Conservation (phyloP, 1,140 invertebrate species). For the Caenorhabditis latens region DNA sequence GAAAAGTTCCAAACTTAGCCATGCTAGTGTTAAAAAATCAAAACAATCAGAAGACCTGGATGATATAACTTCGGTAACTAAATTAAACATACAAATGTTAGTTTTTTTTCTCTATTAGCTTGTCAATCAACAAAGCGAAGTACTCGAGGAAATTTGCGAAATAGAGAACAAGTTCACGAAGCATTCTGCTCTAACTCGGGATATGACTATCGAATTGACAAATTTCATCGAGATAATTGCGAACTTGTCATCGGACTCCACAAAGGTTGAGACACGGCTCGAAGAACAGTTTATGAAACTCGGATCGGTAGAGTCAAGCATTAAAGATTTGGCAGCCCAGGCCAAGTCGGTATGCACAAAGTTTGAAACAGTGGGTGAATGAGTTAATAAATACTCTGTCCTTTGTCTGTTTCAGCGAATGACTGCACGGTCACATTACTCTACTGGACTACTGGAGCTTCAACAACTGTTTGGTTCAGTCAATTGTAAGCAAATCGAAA, state of each 20-base stretch:
- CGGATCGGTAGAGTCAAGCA: not conserved
- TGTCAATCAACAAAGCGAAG: conserved; percentile 29
- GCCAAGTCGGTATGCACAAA: not conserved
- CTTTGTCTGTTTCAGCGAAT: not conserved
- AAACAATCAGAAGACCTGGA: not conserved
- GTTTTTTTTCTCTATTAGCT: not conserved
- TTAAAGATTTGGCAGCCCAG: not conserved
- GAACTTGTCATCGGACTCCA: not conserved
- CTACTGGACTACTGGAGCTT: not conserved
- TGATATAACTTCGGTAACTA: conserved; percentile 2
- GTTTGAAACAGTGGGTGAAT: not conserved
- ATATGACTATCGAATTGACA: not conserved
- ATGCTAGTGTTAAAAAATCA: not conserved
- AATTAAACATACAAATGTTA: not conserved
- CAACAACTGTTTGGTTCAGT: not conserved
- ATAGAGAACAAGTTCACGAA: not conserved
- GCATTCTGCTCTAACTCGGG: not conserved
- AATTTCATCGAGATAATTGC: conserved; percentile 6
- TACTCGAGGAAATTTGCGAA: not conserved
- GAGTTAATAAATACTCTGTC: not conserved
- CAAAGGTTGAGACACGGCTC: not conserved
- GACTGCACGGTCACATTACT: not conserved
- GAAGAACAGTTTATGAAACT: not conserved
- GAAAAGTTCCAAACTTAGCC: not conserved
- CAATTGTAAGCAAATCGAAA: not conserved